Base-by-base conservation (phyloP, 2,113 vertebrate species). In the Anser brachyrhynchus region DNA sequence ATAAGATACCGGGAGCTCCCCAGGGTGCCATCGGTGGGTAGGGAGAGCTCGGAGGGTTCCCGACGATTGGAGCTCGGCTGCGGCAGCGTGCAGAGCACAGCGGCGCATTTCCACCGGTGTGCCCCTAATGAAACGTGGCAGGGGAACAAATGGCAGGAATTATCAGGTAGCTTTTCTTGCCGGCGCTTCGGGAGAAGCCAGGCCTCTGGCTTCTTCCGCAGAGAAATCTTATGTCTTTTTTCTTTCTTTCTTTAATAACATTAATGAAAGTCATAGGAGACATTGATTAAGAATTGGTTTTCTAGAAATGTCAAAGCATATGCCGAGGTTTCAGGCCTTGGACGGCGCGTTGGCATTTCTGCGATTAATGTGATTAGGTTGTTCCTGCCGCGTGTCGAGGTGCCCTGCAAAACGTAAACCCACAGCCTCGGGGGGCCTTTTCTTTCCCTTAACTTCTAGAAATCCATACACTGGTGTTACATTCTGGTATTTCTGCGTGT, bases 301-400 rank as follows among this genome's bases (percentile, higher is more conserved):
- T 92, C 81, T 55, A 55, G 86, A 87, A 91, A 92, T 73, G 70
- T 90, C 76, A 89, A 73, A 77, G 64, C 79, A 39, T 88, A 85
- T 83, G 62, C 73, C 54, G 62, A 94, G 66, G 57, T 72, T 94
- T 95, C 75, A 87, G 92, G 78, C 79, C 65, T 39, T 12, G 9
- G 70, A 54, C 17, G 14, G 57, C 3, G 0, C 69, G 72, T 66
- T 82, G 84, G 66, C 31, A 7, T 89, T 91, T 87, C 66, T 73
- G 76, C 71, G 76, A 75, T 84, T 64, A 78, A 55, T 87, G 74
- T 67, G 72, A 62, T 93, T 70, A 58, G 84, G 69, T 92, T 1
- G 7, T 74, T 91, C 81, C 77, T 66, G 93, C 77, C 46, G 3
- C 29, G 0, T 3, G 41, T 44, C 0, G 6, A 65, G 70, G 73